These are phyloP conservation scores for Thunnus thynnus DNA, from an alignment of 2,113 vertebrate genomes.

Conservation along the genomic window DNA sequence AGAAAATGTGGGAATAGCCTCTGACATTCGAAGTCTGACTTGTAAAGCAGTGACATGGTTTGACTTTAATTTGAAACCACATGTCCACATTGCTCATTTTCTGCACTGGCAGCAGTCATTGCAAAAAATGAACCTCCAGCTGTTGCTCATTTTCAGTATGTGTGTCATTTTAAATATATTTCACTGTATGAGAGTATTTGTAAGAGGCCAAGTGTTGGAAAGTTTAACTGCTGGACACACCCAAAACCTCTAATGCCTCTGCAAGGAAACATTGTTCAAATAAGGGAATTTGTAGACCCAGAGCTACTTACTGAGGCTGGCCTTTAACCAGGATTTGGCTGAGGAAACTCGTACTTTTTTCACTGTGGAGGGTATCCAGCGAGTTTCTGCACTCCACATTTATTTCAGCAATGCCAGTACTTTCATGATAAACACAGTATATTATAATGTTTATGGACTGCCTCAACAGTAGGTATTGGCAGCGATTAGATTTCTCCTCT, in stretches of 20 bases:
- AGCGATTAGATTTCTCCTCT: no score
- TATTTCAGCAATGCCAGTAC: not conserved
- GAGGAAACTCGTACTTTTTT: not conserved
- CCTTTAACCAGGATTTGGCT: slow-evolving; percentile 12
- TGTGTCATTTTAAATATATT: slow-evolving; percentile 37
- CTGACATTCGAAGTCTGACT: not conserved
- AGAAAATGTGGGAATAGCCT: slow-evolving; percentile 24
- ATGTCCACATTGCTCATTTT: not conserved
- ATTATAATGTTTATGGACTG: not conserved
- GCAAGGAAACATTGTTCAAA: slow-evolving; percentile 28
- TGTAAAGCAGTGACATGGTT: slow-evolving; percentile 17
- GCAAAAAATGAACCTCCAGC: not conserved
- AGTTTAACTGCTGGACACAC: slow-evolving; percentile 49
- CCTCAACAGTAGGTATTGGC: no score
- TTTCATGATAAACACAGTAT: not conserved
- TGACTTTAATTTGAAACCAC: slow-evolving; percentile 13
- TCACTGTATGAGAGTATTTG: slow-evolving; percentile 16
- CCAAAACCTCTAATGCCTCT: slow-evolving; percentile 37
- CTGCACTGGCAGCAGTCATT: slow-evolving; percentile 4
- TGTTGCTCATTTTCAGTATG: slow-evolving; percentile 31
- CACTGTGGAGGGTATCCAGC: not conserved
- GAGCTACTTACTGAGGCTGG: slow-evolving; percentile 37
- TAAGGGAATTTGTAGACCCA: slow-evolving; percentile 10
- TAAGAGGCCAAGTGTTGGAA: slow-evolving; percentile 32
- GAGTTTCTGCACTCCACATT: not conserved